phyloP scores from a whole-genome alignment of 2,888 invertebrate genomes.

The Crepidodera aurea region DNA sequence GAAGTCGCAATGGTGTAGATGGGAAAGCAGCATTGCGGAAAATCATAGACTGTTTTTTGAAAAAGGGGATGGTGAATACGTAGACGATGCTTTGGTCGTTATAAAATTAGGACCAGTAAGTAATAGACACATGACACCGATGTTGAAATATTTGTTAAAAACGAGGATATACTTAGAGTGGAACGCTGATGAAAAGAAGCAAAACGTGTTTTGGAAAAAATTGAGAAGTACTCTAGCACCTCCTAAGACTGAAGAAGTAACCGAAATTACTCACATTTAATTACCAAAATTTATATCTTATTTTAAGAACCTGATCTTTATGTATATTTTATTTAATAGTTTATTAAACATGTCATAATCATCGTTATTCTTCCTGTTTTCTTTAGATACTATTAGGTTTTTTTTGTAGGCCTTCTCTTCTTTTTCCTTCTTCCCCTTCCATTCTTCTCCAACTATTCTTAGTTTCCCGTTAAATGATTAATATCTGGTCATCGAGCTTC shows the following conservation, averaged over 20 bases:
- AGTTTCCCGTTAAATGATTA: too few relatives aligned
- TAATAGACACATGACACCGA: constrained; percentile 66
- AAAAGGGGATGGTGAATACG: constrained; percentile 62
- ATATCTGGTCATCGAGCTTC: too few relatives aligned
- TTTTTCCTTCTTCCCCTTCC: too few relatives aligned
- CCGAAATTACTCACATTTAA: constrained; percentile 37
- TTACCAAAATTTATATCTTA: not conserved
- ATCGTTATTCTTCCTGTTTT: too few relatives aligned
- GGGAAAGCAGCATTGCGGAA: constrained; percentile 75
- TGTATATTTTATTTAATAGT: too few relatives aligned
- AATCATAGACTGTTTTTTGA: constrained; percentile 70
- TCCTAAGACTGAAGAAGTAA: constrained; percentile 24
- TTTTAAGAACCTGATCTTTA: not conserved
- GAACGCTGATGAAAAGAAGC: constrained; percentile 62
- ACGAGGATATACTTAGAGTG: constrained; percentile 72
- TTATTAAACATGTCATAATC: too few relatives aligned
- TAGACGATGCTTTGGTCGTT: constrained; percentile 69
- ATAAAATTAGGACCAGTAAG: constrained; percentile 70
- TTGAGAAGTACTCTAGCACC: constrained; percentile 51
- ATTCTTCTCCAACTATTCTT: too few relatives aligned
- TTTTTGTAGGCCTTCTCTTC: too few relatives aligned
- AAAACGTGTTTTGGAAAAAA: constrained; percentile 57
- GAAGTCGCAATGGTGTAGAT: constrained; percentile 76
- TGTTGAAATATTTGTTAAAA: constrained; percentile 69
- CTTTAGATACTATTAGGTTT: too few relatives aligned